phyloP scores from a whole-genome alignment of 2,797 vertebrate genomes.

The Allobates femoralis region DNA sequence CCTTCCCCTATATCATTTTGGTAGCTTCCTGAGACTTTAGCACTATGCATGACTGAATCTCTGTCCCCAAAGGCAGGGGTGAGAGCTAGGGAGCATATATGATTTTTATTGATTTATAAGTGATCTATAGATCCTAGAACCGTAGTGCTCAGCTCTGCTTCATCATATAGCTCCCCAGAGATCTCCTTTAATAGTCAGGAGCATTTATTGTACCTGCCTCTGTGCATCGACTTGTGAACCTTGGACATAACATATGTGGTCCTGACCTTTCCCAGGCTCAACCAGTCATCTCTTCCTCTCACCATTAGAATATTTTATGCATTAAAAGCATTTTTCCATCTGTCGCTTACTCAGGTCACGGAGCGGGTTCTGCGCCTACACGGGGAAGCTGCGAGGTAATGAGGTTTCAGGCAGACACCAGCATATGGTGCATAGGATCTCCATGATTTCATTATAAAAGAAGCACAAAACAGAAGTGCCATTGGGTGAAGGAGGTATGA shows the following conservation, averaged over 20 bases:
- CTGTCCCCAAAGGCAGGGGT: no score
- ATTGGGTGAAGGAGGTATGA: not conserved
- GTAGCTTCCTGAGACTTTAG: no score
- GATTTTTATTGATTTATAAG: no score
- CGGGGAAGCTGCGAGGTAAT: not conserved
- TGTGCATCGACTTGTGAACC: not conserved
- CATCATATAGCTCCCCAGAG: no score
- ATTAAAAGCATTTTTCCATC: slow-evolving; percentile 28
- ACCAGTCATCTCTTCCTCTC: slow-evolving; percentile 10
- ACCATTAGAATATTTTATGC: slow-evolving; percentile 12
- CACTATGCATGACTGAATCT: no score
- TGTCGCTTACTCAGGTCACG: slow-evolving; percentile 13
- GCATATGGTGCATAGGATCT: slow-evolving; percentile 3
- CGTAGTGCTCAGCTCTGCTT: no score
- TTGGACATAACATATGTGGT: slow-evolving; percentile 26
- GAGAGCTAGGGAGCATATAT: no score
- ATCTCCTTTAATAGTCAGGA: not conserved
- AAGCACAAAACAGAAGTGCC: not conserved
- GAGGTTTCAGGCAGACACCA: not conserved
- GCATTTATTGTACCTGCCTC: not conserved
- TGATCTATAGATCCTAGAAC: no score
- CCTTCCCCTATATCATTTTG: no score
- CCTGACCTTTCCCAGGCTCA: slow-evolving; percentile 35
- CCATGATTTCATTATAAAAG: not conserved
- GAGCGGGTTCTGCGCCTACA: not conserved